Evolutionary conservation across 2,888 invertebrate genomes (phyloP).

Genomic region (Euplexia lucipara): DNA sequence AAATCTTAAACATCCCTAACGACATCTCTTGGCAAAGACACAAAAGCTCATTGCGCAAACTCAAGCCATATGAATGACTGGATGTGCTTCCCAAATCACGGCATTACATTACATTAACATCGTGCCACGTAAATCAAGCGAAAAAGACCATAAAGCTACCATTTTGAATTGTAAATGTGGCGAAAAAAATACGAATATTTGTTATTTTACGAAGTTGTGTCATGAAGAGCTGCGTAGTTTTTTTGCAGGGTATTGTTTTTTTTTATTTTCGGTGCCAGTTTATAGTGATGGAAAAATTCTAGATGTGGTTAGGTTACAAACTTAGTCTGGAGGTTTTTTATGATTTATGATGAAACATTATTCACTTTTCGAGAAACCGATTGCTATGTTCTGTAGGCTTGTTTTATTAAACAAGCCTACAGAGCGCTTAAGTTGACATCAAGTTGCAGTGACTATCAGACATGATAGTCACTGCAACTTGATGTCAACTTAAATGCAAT

Average conservation of each 20-base stretch:
- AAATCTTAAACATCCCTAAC: slow-evolving; percentile 31
- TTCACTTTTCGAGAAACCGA: no score
- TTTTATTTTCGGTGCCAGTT: background rate
- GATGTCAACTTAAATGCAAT: no score
- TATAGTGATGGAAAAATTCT: background rate
- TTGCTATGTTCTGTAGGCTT: no score
- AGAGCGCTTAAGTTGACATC: no score
- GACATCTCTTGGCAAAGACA: slow-evolving; percentile 31
- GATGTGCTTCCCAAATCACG: slow-evolving; percentile 50
- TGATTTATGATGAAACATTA: no score
- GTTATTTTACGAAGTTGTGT: slow-evolving; percentile 42
- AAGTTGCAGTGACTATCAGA: no score
- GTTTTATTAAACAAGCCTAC: no score
- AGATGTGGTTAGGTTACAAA: background rate
- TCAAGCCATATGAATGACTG: slow-evolving; percentile 38
- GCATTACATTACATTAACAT: slow-evolving; percentile 55
- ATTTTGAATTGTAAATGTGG: slow-evolving; percentile 66
- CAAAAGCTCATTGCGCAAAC: slow-evolving; percentile 18
- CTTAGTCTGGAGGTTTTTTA: no score
- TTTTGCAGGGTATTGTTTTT: background rate
- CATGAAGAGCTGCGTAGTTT: slow-evolving; percentile 18
- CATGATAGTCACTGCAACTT: no score
- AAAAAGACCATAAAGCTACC: slow-evolving; percentile 54
- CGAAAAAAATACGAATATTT: slow-evolving; percentile 56
- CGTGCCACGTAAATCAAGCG: slow-evolving; percentile 54